phyloP scores from a whole-genome alignment of 2,797 vertebrate species.

The Channallabes apus region DNA sequence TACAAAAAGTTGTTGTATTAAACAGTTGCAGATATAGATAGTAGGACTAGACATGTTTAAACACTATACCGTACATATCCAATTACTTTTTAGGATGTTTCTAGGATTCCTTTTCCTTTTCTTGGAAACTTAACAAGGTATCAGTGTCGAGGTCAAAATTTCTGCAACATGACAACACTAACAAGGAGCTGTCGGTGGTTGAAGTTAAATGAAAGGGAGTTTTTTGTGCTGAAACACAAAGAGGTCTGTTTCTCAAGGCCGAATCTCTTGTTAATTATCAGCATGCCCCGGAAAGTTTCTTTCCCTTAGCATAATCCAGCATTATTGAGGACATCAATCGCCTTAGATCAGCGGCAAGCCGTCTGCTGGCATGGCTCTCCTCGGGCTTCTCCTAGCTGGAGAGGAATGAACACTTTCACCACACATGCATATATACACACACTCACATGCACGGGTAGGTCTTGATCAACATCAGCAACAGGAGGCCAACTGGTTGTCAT shows the following conservation, averaged over 20 bases:
- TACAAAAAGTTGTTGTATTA: neutral
- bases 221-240: conserved; percentile 53
- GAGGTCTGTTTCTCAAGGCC: conserved; percentile 47
- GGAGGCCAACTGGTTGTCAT: conserved; percentile 73
- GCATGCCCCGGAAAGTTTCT: conserved; percentile 17
- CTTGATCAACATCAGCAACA: conserved; percentile 72
- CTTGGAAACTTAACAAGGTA: conserved; percentile 2
- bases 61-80: neutral
- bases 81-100: neutral
- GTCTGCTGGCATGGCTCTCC: conserved; percentile 42
- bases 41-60: neutral
- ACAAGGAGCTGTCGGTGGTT: conserved; percentile 17
- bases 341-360: conserved; percentile 52
- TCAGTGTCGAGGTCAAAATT: conserved; percentile 12
- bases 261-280: conserved; percentile 59
- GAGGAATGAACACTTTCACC: conserved; percentile 60
- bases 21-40: neutral
- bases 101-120: neutral
- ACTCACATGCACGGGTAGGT: conserved; percentile 56
- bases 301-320: conserved; percentile 49
- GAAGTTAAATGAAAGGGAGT: conserved; percentile 30
- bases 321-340: conserved; percentile 53
- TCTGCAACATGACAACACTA: conserved; percentile 10
- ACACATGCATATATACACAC: conserved; percentile 47
- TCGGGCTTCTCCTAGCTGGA: conserved; percentile 49